Evolutionary conservation across 2,797 vertebrate genomes (phyloP), one percentile per base, ranked within the genome.

Genomic region (Syncerus caffer): DNA sequence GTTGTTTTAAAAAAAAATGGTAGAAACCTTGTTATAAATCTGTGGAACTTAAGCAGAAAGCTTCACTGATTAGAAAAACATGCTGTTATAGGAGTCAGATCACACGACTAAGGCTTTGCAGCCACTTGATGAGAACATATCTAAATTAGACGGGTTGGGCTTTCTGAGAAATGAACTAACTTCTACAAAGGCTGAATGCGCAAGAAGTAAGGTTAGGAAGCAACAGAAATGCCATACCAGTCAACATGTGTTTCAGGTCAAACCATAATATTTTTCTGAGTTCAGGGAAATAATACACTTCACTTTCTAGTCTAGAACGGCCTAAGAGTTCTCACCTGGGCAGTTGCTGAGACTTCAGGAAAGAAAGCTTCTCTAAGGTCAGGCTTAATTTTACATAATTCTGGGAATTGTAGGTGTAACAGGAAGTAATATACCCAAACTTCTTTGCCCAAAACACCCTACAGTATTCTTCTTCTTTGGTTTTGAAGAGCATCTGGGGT

Each of bases 91-190:
- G n/a, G 64, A 82, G 57, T 78, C 17, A 5, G 51, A 29, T 88
- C 19, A 62, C 58, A 14, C 1, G 31, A 79, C 25, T 38, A 23
- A 38, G 50, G 53, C 25, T 23, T 15, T 53, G 15, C 4, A 47
- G 57, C 62, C 62, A 85, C 78, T 80, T 51, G 11, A 60, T 57
- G 53, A 84, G 17, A 89, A 55, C 3, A 7, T 12, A 53, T 34
- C 58, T 87, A 83, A 89, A 91, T 71, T 14, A 93, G 15, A 84
- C 3, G 53, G 34, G 60, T 1, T 29, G n/a, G 29, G 57, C 58
- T 64, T 96, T 67, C 85, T 90, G 55, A 92, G 74, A 91, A 86
- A 53, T 62, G 45, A 95, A 74, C 86, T 86, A 85, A 64, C 42
- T 62, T 91, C 53, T 85, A 6, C 13, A 79, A 76, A 71, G 47